Evolutionary conservation across 1,140 invertebrate species (phyloP).

Genomic region (Neotoxoptera formosana): DNA sequence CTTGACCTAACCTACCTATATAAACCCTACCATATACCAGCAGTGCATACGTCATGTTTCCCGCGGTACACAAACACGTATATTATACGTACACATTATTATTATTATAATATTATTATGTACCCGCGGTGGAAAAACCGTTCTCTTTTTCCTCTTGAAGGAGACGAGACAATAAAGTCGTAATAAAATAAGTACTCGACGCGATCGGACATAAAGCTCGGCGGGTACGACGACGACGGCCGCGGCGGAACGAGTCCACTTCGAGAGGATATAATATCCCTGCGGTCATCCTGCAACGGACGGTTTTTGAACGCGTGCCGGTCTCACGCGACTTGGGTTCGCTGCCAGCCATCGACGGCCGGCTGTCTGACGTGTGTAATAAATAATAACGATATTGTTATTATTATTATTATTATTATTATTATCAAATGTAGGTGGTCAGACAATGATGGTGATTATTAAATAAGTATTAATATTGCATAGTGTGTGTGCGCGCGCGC

Average conservation of each 20-base stretch:
- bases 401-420: neutral
- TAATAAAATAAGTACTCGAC: no score
- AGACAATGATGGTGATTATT: neutral
- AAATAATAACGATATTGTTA: slow-evolving; percentile 6
- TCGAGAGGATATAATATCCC: neutral
- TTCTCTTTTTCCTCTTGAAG: neutral
- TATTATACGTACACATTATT: neutral
- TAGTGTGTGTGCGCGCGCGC: neutral
- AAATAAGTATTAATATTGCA: neutral
- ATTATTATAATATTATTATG: no score
- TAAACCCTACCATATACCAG: neutral
- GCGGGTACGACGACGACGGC: neutral
- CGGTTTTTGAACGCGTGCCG: neutral
- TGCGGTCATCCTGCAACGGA: neutral
- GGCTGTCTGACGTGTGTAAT: neutral
- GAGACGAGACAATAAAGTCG: neutral
- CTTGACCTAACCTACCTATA: neutral
- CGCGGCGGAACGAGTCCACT: neutral
- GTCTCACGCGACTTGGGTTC: neutral
- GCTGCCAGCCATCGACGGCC: neutral
- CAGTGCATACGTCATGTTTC: neutral
- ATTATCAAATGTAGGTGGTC: neutral
- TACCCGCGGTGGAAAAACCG: neutral
- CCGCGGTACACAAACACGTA: neutral
- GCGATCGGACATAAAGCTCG: neutral